Percentiles rank a stretch among this genome's conserved stretches.
phyloP scores from a whole-genome alignment of 2,113 vertebrate genomes.

The Bothrops jararaca region DNA sequence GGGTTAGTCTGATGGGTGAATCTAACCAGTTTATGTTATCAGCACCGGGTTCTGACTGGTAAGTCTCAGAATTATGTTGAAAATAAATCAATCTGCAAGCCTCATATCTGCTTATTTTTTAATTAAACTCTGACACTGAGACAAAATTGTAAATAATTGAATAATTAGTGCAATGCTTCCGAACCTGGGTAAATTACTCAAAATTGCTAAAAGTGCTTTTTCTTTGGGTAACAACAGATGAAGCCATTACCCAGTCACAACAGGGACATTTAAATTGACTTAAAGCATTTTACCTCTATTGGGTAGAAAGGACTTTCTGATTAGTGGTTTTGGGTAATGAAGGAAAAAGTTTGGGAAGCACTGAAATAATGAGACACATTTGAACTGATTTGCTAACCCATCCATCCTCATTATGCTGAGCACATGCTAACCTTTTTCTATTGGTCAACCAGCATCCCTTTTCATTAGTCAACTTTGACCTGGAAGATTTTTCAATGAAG shows the following conservation, averaged over 20 bases:
- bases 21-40: background rate
- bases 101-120: background rate
- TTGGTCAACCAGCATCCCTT: conserved; percentile 39
- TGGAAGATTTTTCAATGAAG: conserved; percentile 36
- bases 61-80: background rate
- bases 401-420: conserved; percentile 6
- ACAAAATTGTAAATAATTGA: background rate
- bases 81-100: background rate
- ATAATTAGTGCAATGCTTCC: conserved; percentile 6
- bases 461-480: conserved; percentile 42
- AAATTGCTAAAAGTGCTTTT: background rate
- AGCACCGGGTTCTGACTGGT: background rate
- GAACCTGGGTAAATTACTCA: background rate
- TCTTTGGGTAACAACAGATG: background rate
- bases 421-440: background rate
- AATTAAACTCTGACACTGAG: background rate
- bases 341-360: background rate
- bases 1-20: background rate
- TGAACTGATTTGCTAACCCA: background rate
- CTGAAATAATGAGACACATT: background rate
- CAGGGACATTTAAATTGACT: background rate
- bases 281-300: background rate
- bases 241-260: background rate
- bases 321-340: background rate
- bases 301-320: background rate